These are phyloP conservation scores for Pemphredon lugubris DNA, from an alignment of 2,888 invertebrate species.

Conservation along the genomic window DNA sequence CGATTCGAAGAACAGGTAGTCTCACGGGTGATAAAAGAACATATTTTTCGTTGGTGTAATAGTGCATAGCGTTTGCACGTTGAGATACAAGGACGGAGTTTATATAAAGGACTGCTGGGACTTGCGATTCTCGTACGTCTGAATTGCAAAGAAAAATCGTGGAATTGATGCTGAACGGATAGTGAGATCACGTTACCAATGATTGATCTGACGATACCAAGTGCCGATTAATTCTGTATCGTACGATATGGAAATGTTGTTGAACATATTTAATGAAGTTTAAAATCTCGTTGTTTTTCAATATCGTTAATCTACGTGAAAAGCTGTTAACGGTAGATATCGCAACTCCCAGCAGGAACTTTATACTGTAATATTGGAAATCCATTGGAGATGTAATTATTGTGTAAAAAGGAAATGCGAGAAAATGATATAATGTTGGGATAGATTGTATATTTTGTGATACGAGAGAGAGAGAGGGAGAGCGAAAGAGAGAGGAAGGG, in stretches of 20 bases:
- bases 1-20: constrained; percentile 28
- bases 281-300: constrained; percentile 31
- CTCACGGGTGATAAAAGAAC: constrained; percentile 18
- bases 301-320: constrained; percentile 28
- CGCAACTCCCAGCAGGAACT: constrained; percentile 45
- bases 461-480: constrained; percentile 61
- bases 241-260: constrained; percentile 36
- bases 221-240: constrained; percentile 50
- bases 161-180: neutral
- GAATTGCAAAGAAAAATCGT: neutral
- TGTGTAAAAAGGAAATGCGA: constrained; percentile 58
- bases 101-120: constrained; percentile 35
- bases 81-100: constrained; percentile 17
- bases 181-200: constrained; percentile 2
- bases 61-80: constrained; percentile 18
- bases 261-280: constrained; percentile 38
- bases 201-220: constrained; percentile 30
- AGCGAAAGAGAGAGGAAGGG: constrained; percentile 49
- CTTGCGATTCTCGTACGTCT: constrained; percentile 31
- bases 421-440: constrained; percentile 65
- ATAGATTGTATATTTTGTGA: constrained; percentile 79
- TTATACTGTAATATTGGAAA: constrained; percentile 37
- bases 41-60: constrained; percentile 40
- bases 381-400: constrained; percentile 57
- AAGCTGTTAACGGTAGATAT: constrained; percentile 22